These are phyloP conservation scores for Drosophila barbarae DNA, from an alignment of 2,888 invertebrate species.

Conservation along the genomic window DNA sequence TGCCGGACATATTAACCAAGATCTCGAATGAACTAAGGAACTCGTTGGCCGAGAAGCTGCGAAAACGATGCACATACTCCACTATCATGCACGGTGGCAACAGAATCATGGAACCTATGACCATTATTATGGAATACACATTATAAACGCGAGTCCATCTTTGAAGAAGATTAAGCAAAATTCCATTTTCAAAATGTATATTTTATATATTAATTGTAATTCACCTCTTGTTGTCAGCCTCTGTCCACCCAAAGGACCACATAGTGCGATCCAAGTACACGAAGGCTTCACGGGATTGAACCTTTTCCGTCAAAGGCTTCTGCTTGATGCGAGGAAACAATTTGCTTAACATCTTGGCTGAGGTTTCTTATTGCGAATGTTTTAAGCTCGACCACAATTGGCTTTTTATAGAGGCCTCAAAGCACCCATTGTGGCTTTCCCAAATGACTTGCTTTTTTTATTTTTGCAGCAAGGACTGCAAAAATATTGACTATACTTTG, in stretches of 20 bases:
- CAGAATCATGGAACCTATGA: neutral
- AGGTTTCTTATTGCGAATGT: neutral
- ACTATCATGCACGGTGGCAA: constrained; percentile 15
- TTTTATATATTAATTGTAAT: neutral
- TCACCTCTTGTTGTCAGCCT: constrained; percentile 10
- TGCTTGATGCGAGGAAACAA: constrained; percentile 8
- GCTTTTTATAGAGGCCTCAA: constrained; percentile 27
- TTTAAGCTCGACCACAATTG: too few relatives aligned
- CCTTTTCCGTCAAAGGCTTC: constrained; percentile 5
- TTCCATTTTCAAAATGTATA: neutral
- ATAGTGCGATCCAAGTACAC: constrained; percentile 51
- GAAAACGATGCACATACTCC: constrained; percentile 7
- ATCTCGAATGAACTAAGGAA: constrained; percentile 48
- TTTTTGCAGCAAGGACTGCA: neutral
- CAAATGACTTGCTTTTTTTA: constrained; percentile 1
- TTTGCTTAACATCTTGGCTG: constrained; percentile 27
- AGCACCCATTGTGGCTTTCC: neutral
- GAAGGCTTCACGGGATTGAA: constrained; percentile 47
- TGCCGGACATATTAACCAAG: constrained; percentile 10
- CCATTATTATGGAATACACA: neutral
- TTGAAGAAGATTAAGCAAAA: too few relatives aligned
- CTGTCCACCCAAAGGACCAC: constrained; percentile 20
- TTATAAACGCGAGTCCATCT: neutral
- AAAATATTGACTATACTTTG: neutral
- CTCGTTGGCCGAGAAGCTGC: constrained; percentile 36